Base-by-base conservation (phyloP, 1,140 invertebrate genomes). In the Coelopa frigida region DNA sequence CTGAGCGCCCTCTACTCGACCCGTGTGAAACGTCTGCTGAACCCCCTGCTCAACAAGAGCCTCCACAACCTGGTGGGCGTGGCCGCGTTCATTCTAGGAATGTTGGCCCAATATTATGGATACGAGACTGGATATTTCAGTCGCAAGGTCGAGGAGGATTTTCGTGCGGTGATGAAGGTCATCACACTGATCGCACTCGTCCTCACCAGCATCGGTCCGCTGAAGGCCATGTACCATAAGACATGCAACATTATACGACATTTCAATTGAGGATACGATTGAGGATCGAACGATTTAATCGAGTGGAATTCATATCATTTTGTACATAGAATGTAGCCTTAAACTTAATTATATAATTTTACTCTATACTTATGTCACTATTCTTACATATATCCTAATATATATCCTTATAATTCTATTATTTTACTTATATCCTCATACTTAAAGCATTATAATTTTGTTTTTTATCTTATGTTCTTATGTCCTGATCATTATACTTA, bases 41-140 rank as follows among this genome's bases (percentile, higher is more conserved):
- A 56, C 2, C 65, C 65, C 3, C 29, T 68, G 27, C 32, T 68
- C 0, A 65, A 59, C 40, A 68, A 68, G 43, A 48, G 56, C 3
- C 54, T 68, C 17, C 65, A 68, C n/a, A 68, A 68, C 36, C 52
- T 68, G n/a, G 27, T 68, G 36, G 61, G 65, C 11, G 42, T 63
- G 7, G 32, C 50, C 0, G 53, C 55, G 23, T 68, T 68, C 38
- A 54, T 56, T 14, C 54, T 68, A n/a, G 64, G 61, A 10, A 14
- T 50, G 10, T 2, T n/a, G 15, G 56, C 61, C 6, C 61, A 68
- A 49, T 68, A 55, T 48, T 66, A 63, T 40, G 64, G 65, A n/a
- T 68, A 68, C 32, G 37, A 63, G 44, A 68, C 61, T 12, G 59
- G 60, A 6, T 67, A 58, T 40, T 61, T 68, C 35, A 58, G 20